Conservation (phyloP, 2,113 vertebrate genomes). For the Lepus americanus region DNA sequence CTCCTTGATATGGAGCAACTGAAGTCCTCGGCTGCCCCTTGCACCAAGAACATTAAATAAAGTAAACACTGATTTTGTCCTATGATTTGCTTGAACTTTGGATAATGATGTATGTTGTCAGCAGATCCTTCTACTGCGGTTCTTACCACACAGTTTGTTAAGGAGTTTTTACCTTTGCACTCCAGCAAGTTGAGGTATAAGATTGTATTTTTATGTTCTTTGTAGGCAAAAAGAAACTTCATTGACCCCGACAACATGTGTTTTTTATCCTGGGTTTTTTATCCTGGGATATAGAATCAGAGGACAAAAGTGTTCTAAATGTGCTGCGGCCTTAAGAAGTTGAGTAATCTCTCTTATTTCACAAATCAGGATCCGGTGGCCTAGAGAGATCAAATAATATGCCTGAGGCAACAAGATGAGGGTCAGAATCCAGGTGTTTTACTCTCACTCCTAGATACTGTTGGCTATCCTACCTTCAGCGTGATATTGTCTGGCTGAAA, state of each 20-base stretch:
- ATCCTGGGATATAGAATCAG: background rate
- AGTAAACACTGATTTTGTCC: constrained; percentile 35
- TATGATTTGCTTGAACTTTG: constrained; percentile 59
- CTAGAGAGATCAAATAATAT: background rate
- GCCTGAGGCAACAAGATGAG: background rate
- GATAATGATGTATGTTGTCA: constrained; percentile 37
- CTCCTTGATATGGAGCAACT: background rate
- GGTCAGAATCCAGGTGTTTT: background rate
- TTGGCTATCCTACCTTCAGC: background rate
- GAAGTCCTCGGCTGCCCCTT: constrained; percentile 5
- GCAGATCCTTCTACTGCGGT: constrained; percentile 41
- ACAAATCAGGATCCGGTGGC: background rate
- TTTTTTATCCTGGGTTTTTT: constrained; percentile 7
- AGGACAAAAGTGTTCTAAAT: background rate
- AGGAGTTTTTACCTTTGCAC: constrained; percentile 70
- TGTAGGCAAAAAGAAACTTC: background rate
- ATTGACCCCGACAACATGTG: background rate
- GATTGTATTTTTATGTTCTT: background rate
- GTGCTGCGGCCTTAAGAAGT: background rate
- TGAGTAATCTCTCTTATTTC: background rate
- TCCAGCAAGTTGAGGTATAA: background rate
- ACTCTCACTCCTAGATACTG: background rate
- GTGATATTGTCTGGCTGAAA: constrained; percentile 14
- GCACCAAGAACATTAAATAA: background rate
- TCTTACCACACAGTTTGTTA: constrained; percentile 42